A percentile compares a stretch with the other conserved stretches of the same genome.
Evolutionary conservation across 2,113 vertebrate species (phyloP).

Genomic region (Benitochromis conjunctus): DNA sequence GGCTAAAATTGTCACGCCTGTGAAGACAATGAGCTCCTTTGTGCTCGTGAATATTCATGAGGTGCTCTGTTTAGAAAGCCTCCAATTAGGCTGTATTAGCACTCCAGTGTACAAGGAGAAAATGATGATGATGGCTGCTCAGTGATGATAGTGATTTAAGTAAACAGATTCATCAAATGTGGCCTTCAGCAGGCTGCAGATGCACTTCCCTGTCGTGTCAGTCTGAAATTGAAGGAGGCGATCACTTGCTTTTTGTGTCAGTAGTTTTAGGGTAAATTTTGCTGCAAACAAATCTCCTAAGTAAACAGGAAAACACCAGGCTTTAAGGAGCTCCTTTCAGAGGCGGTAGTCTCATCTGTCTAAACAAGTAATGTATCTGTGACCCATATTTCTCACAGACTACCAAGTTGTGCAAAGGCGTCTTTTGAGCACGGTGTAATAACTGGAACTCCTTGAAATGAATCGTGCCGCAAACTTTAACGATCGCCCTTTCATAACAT

Average conservation of each 20-base stretch:
- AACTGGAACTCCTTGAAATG: not conserved
- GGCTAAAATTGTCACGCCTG: conserved; percentile 15
- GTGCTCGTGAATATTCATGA: conserved; percentile 51
- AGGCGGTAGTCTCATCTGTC: not conserved
- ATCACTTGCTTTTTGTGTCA: not conserved
- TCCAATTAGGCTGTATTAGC: conserved; percentile 51
- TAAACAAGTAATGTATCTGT: not conserved
- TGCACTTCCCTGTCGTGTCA: not conserved
- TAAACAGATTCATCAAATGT: conserved; percentile 54
- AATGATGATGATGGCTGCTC: conserved; percentile 48
- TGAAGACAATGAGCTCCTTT: conserved; percentile 18
- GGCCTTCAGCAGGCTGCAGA: not conserved
- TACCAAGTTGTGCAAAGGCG: not conserved
- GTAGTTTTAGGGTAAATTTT: not conserved
- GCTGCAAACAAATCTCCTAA: not conserved
- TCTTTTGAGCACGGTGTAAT: not conserved
- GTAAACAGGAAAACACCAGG: not conserved
- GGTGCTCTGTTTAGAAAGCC: conserved; percentile 32
- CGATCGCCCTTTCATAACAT: not conserved
- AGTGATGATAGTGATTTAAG: conserved; percentile 59
- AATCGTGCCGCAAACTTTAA: not conserved
- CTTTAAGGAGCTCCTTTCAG: not conserved
- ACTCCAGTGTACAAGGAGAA: conserved; percentile 23
- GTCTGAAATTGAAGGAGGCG: not conserved
- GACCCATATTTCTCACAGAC: not conserved